Evolutionary conservation across 2,797 vertebrate genomes (phyloP), one percentile per base, ranked within the genome.

Genomic region (Selene dorsalis): DNA sequence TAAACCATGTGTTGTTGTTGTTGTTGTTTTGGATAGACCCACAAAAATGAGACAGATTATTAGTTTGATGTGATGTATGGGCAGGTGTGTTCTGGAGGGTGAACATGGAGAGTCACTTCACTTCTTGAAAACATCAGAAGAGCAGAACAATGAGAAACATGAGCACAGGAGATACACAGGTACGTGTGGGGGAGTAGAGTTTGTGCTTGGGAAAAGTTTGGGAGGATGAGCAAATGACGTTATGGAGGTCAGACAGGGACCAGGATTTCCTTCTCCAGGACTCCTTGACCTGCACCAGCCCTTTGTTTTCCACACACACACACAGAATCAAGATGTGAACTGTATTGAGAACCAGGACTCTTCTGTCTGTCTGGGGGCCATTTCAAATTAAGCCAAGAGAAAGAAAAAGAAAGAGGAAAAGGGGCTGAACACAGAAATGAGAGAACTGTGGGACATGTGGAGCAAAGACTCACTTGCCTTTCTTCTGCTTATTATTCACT

Each of bases 201-300:
- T 12, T 69, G n/a, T 6, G n/a, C 50, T 41, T 48, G 12, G 58
- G 59, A 26, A 39, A 69, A 71, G 28, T 68, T 35, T 66, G 39
- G 43, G 50, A 59, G 12, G 32, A 20, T 41, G 13, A 43, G 18
- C 9, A 55, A 66, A 80, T 69, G 32, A 59, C 18, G 14, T 64
- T 48, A 26, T 39, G 43, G 61, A 28, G 60, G 69, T 77, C 68
- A 75, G 24, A 68, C 32, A 47, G 26, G 60, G 57, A 63, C 24
- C 80, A 76, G 83, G 77, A 88, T 75, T 81, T 85, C 77, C 87
- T 43, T n/a, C 12, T 55, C 26, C 67, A 75, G 86, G 78, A 86
- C 26, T 48, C n/a, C 38, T 39, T 69, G 63, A 83, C 60, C 50
- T 62, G 26, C 24, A 28, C 55, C 13, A 48, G 41, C 20, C 63